Conservation (phyloP, 2,113 vertebrate species). For the Eidolon helvum region DNA sequence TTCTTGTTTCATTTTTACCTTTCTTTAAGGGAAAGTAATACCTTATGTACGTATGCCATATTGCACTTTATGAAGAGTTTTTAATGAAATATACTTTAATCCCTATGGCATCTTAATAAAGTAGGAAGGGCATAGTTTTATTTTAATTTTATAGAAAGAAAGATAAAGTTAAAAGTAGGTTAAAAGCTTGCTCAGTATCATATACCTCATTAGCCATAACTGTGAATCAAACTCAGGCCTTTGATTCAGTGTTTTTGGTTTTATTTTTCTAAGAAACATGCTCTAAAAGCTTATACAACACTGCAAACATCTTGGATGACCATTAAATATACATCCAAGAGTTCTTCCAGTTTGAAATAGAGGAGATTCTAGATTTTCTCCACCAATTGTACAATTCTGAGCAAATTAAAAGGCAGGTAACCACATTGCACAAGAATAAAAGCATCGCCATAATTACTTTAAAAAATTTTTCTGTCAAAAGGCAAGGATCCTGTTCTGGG, state of each 20-base stretch:
- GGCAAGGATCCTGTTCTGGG: background rate
- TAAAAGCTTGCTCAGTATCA: background rate
- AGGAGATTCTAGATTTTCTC: background rate
- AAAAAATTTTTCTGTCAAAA: background rate
- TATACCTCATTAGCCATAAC: background rate
- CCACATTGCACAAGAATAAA: background rate
- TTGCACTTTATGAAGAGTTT: background rate
- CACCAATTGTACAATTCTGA: background rate
- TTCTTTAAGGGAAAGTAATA: background rate
- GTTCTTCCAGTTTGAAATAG: background rate
- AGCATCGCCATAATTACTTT: background rate
- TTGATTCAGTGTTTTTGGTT: background rate
- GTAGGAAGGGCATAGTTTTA: background rate
- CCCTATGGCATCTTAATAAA: background rate
- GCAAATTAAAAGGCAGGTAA: slow-evolving; percentile 23
- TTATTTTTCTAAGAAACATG: background rate
- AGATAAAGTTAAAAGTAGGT: background rate
- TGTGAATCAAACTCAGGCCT: background rate
- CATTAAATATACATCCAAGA: background rate
- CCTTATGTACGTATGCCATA: background rate
- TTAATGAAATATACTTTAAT: slow-evolving; percentile 30
- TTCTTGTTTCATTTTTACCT: background rate
- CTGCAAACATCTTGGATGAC: background rate
- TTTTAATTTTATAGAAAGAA: slow-evolving; percentile 1
- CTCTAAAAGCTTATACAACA: background rate